A percentile compares a stretch with the other conserved stretches of the same genome.
Evolutionary conservation across 2,113 vertebrate species (phyloP).

Genomic region (Colinus virginianus): DNA sequence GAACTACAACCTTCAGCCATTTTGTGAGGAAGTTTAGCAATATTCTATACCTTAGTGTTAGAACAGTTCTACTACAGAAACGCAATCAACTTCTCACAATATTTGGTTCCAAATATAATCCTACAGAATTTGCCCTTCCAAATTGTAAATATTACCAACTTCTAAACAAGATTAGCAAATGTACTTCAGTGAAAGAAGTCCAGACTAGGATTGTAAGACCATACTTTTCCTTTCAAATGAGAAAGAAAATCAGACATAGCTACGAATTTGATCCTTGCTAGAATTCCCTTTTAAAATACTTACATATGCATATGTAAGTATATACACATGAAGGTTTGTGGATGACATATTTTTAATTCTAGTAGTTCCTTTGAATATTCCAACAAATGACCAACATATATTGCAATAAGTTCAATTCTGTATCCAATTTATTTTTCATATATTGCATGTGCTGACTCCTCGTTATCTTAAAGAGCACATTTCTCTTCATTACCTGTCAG

Average conservation of each 20-base stretch:
- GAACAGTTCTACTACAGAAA: too few relatives aligned
- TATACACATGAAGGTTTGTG: background rate
- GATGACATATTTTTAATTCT: background rate
- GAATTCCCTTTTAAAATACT: background rate
- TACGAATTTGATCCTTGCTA: background rate
- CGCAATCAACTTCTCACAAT: too few relatives aligned
- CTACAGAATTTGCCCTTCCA: background rate
- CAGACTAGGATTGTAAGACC: background rate
- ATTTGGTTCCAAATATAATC: background rate
- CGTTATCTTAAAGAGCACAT: slow-evolving; percentile 22
- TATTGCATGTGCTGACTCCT: background rate
- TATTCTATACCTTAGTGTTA: too few relatives aligned
- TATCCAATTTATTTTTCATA: slow-evolving; percentile 25
- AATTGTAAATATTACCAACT: background rate
- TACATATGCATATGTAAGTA: background rate
- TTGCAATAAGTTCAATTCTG: background rate
- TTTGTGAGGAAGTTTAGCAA: too few relatives aligned
- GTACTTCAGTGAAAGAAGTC: background rate
- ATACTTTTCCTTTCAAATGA: background rate
- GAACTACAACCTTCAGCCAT: too few relatives aligned
- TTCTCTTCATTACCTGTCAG: slow-evolving; percentile 14
- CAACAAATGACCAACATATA: background rate
- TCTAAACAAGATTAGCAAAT: background rate
- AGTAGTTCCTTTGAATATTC: background rate
- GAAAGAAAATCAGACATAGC: background rate